Percentiles rank a stretch among this genome's conserved stretches.
phyloP scores from a whole-genome alignment of 1,140 invertebrate species.

The Paralvinella palmiformis region DNA sequence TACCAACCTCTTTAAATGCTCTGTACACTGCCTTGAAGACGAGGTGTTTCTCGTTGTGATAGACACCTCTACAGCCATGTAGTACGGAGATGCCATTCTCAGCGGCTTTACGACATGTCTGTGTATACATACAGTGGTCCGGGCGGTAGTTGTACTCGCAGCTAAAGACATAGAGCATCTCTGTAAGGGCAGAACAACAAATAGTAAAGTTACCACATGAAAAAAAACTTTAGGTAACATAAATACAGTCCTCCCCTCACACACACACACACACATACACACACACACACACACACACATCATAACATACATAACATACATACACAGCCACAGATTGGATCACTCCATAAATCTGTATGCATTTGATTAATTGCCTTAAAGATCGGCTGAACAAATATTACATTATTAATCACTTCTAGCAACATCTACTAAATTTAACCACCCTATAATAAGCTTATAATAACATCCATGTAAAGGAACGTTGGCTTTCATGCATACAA shows the following conservation, averaged over 20 bases:
- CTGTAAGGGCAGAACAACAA: too few species aligned
- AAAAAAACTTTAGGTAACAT: too few species aligned
- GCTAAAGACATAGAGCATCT: conserved; percentile 71
- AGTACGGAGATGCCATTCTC: conserved; percentile 70
- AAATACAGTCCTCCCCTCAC: too few species aligned
- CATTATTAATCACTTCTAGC: too few species aligned
- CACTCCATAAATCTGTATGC: not conserved
- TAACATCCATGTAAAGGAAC: too few species aligned
- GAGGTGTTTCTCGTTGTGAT: conserved; percentile 80
- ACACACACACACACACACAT: conserved; percentile 13
- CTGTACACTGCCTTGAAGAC: conserved; percentile 72
- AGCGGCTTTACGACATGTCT: conserved; percentile 71
- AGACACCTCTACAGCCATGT: conserved; percentile 82
- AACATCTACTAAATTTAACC: too few species aligned
- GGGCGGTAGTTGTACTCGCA: conserved; percentile 88
- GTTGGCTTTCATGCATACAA: too few species aligned
- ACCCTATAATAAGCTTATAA: too few species aligned
- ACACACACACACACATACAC: too few species aligned
- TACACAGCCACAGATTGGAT: not conserved
- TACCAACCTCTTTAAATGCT: conserved; percentile 60
- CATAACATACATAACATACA: not conserved
- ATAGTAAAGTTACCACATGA: too few species aligned
- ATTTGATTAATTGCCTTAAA: not conserved
- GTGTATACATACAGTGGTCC: conserved; percentile 89
- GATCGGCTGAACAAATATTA: too few species aligned